A percentile compares a stretch with the other conserved stretches of the same genome.
Evolutionary conservation across 2,888 invertebrate genomes (phyloP).

Genomic region (Pyrocoelia pectoralis): DNA sequence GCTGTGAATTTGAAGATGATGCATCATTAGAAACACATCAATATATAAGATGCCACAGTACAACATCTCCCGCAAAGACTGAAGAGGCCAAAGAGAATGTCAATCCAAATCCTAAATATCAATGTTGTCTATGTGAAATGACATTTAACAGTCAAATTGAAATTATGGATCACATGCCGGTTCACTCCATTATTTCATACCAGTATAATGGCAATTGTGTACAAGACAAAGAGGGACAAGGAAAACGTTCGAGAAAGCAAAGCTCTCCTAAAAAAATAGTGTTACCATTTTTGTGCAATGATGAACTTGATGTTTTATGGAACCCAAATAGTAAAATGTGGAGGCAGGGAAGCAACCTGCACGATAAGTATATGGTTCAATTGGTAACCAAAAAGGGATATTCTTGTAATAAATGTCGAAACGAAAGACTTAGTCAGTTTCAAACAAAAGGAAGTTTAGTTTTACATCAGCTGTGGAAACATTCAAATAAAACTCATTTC

Average conservation of each 20-base stretch:
- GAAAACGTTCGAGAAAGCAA: constrained; percentile 61
- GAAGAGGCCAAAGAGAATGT: constrained; percentile 58
- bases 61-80: constrained; percentile 62
- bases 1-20: constrained; percentile 64
- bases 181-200: constrained; percentile 58
- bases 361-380: constrained; percentile 57
- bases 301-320: constrained; percentile 51
- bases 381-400: constrained; percentile 54
- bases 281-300: constrained; percentile 54
- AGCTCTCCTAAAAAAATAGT: constrained; percentile 62
- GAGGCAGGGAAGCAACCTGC: constrained; percentile 46
- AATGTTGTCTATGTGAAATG: constrained; percentile 60
- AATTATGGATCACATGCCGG: constrained; percentile 62
- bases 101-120: constrained; percentile 58
- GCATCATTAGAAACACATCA: constrained; percentile 62
- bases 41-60: constrained; percentile 58
- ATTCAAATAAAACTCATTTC: constrained; percentile 55
- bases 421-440: constrained; percentile 57
- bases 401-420: constrained; percentile 56
- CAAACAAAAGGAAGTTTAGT: constrained; percentile 60
- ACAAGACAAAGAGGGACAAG: constrained; percentile 46
- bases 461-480: constrained; percentile 64
- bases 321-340: constrained; percentile 51
- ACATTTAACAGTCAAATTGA: constrained; percentile 59
- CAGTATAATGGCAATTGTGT: constrained; percentile 49